phyloP scores from a whole-genome alignment of 2,113 vertebrate species.

The Cyanoderma ruficeps region DNA sequence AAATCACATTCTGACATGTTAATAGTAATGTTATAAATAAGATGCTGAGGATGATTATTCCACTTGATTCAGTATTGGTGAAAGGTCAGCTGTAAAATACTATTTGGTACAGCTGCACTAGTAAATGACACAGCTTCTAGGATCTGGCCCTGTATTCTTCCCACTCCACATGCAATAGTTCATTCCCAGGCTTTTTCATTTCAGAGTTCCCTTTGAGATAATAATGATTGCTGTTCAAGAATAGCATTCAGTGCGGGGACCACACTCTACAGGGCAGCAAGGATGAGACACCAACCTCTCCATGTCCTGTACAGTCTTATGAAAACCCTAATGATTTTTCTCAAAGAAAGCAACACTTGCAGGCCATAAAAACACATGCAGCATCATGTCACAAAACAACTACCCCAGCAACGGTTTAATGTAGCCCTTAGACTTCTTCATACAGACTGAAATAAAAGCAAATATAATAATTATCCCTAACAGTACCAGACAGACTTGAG shows the following conservation, averaged over 20 bases:
- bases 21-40: slow-evolving; percentile 12
- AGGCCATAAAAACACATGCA: background rate
- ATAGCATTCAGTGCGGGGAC: background rate
- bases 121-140: background rate
- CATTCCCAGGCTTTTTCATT: background rate
- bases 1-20: slow-evolving; percentile 25
- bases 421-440: background rate
- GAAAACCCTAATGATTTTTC: background rate
- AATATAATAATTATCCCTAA: background rate
- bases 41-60: slow-evolving; percentile 17
- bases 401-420: background rate
- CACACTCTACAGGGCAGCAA: background rate
- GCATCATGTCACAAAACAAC: background rate
- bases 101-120: background rate
- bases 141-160: background rate
- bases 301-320: background rate
- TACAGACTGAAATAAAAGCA: background rate
- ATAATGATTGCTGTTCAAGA: background rate
- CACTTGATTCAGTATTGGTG: slow-evolving; percentile 36
- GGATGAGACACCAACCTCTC: background rate
- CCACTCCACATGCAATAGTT: background rate
- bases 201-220: background rate
- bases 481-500: background rate
- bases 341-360: background rate
- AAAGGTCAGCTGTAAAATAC: slow-evolving; percentile 49